These are phyloP conservation scores for Desmophyllum pertusum DNA, from an alignment of 92 coral and sea anemone species.

Conservation along the genomic window DNA sequence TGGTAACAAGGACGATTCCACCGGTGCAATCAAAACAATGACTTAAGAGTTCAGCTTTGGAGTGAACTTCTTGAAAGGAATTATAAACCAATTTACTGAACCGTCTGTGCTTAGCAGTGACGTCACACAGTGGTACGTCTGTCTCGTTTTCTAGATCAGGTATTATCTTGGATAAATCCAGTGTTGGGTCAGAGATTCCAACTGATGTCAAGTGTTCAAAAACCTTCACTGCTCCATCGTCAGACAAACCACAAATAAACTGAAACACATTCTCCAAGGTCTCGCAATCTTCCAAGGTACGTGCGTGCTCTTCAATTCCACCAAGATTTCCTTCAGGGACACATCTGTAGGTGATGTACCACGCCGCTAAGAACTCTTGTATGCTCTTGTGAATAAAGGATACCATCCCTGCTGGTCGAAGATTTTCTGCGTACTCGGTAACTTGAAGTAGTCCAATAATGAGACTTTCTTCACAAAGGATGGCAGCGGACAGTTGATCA, in stretches of 20 bases:
- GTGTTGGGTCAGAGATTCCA: neutral
- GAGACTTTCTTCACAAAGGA: slow-evolving; percentile 11
- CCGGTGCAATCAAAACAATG: neutral
- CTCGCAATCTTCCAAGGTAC: neutral
- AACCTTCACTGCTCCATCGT: slow-evolving; percentile 22
- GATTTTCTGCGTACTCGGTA: neutral
- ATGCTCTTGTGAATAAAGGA: slow-evolving; percentile 51
- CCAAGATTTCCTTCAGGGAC: slow-evolving; percentile 12
- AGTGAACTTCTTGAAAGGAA: neutral
- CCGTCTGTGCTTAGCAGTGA: neutral
- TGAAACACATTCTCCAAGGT: neutral
- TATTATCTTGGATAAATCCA: slow-evolving; percentile 1
- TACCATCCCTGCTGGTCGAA: slow-evolving; percentile 24
- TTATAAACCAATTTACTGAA: neutral
- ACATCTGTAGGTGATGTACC: slow-evolving; percentile 27
- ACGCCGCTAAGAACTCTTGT: slow-evolving; percentile 46
- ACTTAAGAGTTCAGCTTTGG: neutral
- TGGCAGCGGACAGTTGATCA: slow-evolving; percentile 20
- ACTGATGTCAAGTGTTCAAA: neutral
- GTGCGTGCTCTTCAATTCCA: neutral
- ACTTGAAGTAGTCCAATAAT: slow-evolving; percentile 30
- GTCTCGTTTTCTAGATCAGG: slow-evolving; percentile 13
- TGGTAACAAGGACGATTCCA: neutral
- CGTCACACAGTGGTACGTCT: neutral
- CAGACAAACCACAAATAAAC: slow-evolving; percentile 30